A percentile compares a stretch with the other conserved stretches of the same genome.
phyloP scores from a whole-genome alignment of 2,113 vertebrate species.

The Microtus pennsylvanicus region DNA sequence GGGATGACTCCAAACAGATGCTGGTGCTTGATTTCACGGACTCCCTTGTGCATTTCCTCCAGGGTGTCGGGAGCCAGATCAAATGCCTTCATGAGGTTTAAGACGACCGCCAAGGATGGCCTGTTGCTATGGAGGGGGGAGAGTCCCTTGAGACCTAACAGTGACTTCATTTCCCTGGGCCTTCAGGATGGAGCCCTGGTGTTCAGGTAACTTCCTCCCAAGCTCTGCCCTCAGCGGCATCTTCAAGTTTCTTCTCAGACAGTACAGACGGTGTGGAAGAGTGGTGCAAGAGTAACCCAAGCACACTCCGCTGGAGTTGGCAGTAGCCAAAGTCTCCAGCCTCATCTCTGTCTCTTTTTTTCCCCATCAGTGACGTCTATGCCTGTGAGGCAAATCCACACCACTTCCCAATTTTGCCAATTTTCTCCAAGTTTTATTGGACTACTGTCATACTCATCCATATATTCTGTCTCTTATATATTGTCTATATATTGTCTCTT shows the following conservation, averaged over 20 bases:
- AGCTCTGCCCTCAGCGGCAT: neutral
- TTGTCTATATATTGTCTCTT: neutral
- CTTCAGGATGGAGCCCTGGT: constrained; percentile 93
- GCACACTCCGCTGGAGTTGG: neutral
- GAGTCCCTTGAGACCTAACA: constrained; percentile 92
- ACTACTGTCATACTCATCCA: neutral
- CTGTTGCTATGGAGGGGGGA: constrained; percentile 96
- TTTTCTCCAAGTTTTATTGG: neutral
- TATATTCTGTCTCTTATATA: neutral
- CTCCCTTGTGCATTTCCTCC: constrained; percentile 40
- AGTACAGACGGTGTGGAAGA: neutral
- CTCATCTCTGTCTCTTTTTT: neutral
- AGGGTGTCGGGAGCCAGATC: constrained; percentile 95
- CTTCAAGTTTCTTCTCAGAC: neutral
- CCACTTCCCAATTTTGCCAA: neutral
- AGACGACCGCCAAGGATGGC: constrained; percentile 94
- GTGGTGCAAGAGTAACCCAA: neutral
- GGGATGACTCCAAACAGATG: neutral
- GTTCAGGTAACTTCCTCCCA: constrained; percentile 91
- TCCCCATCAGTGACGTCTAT: neutral
- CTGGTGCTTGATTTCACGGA: neutral
- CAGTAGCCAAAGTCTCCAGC: neutral
- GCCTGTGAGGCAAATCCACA: neutral
- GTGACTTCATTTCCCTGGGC: constrained; percentile 96
- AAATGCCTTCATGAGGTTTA: constrained; percentile 96